Base-by-base conservation (phyloP, 2,113 vertebrate species). In the Reinhardtius hippoglossoides region DNA sequence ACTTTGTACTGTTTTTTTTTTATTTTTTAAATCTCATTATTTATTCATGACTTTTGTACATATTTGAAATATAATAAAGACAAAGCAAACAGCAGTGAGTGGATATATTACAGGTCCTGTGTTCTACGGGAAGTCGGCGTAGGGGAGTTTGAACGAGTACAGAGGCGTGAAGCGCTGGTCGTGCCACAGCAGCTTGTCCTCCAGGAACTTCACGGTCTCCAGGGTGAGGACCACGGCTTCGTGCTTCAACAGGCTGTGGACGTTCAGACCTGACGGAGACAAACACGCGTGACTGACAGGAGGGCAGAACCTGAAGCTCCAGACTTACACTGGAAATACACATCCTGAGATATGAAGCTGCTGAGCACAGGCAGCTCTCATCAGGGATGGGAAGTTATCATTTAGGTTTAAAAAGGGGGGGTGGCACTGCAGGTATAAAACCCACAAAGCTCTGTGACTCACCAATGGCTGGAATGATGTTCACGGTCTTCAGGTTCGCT, bases 201-300 rank as follows among this genome's bases (percentile, higher is more conserved):
- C 97, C 87, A 98, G 90, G 76, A 97, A 96, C 85, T 63, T 63
- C 8, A 97, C 26, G 0, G 96, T 88, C 1, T 92, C 91, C 86
- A 97, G 71, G 0, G 96, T 97, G 15, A 98, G 95, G 64, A 97
- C 72, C 62, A 98, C 55, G 0, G 92, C 93, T 55, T 96, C 91
- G 14, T 98, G 93, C 66, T 98, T 97, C 76, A 98, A 89, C 89
- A 98, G 89, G 88, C 96, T 97, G 93, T 98, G 88, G 26, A 97
- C 96, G 0, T 97, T 98, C 59, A 98, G 91, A 55, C 96, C 97
- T 97, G 91, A 74, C 0, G 2, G 57, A 70, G 42, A 18, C 40
- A 42, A 1, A 42, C 10, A 12, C 10, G 40, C 13, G 40, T 37
- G 35, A 37, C 35, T 37, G 35, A 37, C 27, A 24, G 24, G 24